Evolutionary conservation across 2,888 invertebrate genomes (phyloP), one percentile per base, ranked within the genome.

Genomic region (Sinohyriopsis cumingii): DNA sequence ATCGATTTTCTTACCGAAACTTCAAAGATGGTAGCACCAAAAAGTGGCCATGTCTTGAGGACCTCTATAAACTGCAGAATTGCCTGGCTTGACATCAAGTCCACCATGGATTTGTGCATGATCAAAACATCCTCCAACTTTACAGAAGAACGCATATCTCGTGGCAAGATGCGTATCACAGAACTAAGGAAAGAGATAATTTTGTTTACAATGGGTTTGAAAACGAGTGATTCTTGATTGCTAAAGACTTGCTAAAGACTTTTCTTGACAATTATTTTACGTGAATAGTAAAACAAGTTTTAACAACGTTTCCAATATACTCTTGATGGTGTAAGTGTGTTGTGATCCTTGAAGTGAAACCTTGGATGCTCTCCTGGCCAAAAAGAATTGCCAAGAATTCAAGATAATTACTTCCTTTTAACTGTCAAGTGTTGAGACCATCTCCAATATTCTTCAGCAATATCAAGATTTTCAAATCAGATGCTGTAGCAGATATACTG

Each of bases 21-120:
- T 90, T 97, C 97, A 89, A 96, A 98, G 86, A 98, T 95, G 63
- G 96, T 96, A 22, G 97, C 96, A 79, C 95, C 93, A 78, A 97
- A 96, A 68, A 98, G 92, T 54, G 96, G 96, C 97, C 97, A 98
- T 77, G 95, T 95, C 89, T 95, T 95, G 76, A 98, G 95, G 28
- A 98, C 92, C 88, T 97, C 96, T 67, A 98, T 93, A 89, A 98
- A 97, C 15, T 96, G 94, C 89, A 96, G 95, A 91, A 97, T 96
- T 28, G 97, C 95, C 88, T 96, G 95, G 15, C 94, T 93, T 0
- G 95, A 93, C 59, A 94, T 93, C 92, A 97, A 96, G 74, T 96
- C 96, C 67, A 95, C 92, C 80, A 97, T 92, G 57, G 95, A 95
- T 89, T 97, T 95, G 91, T 98, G 98, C 90, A 97, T 96, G 91